Base-by-base conservation (phyloP, 2,888 invertebrate species). In the Taenaris catops region DNA sequence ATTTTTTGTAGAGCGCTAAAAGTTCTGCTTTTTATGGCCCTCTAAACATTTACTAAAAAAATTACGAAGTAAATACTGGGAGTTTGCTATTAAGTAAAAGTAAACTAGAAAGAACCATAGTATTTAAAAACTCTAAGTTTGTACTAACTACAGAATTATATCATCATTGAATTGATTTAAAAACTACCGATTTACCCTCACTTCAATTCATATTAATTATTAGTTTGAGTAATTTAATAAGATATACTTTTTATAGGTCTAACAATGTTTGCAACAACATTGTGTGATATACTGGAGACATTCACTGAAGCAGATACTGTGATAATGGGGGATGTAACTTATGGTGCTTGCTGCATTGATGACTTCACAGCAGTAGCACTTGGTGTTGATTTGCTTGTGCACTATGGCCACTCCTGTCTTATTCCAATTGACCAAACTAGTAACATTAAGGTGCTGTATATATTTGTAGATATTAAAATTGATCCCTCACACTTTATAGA, bases 281-380 rank as follows among this genome's bases (percentile, higher is more conserved):
- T 99, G 40, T 93, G 96, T 46, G 98, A 99, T 68, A 97, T 99
- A 45, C 92, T 98, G 51, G 94, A 96, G 71, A 89, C 90, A 34
- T 96, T 97, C 63, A 96, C 96, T 1, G 91, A 90, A 17, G 96
- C 96, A 1, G 97, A 98, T 54, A 94, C 95, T 0, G 91, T 99
- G 26, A 97, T 99, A 44, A 96, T 99, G 96, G 99, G 97, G 3
- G 99, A 99, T 80, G 98, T 99, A 7, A 99, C 99, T 0, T 99
- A 99, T 64, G 99, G 99, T 18, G 99, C 99, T 0, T 99, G 99
- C 69, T 99, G 99, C 71, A 93, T 99, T 5, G 99, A 99, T 67
- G 99, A 99, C 83, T 95, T 92, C 64, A 97, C 97, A 0, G 98
- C 99, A 0, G 90, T 91, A 55, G 95, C 97, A 0, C 87, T 99